These are phyloP conservation scores for Phoeniculus purpureus DNA, from an alignment of 2,797 vertebrate species.

Conservation along the genomic window DNA sequence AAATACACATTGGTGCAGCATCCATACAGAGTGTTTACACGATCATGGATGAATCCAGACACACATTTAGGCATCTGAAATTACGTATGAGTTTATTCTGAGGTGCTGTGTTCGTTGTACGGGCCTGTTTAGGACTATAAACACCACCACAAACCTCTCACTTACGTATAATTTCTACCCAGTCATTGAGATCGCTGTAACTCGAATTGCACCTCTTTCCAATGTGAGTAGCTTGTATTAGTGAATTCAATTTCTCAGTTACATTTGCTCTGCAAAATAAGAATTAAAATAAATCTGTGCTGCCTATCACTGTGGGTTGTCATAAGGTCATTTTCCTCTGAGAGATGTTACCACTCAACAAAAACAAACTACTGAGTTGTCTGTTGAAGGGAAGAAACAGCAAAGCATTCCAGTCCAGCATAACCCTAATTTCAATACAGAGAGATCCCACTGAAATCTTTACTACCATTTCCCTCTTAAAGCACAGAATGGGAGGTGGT, in stretches of 20 bases:
- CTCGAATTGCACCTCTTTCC: conserved; percentile 85
- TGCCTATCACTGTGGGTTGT: neutral
- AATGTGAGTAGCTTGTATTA: conserved; percentile 81
- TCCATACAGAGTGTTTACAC: rapidly evolving
- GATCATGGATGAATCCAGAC: neutral
- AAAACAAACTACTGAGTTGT: neutral
- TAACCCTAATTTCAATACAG: neutral
- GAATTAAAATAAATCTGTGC: neutral
- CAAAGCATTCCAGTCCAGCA: neutral
- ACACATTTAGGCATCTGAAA: neutral
- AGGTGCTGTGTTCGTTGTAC: neutral
- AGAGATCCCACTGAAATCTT: neutral
- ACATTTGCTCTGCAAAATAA: conserved; percentile 80
- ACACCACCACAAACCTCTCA: neutral
- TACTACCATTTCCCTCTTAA: neutral
- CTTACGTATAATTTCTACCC: conserved; percentile 90
- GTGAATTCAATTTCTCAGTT: conserved; percentile 71
- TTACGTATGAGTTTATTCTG: neutral
- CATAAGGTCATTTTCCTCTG: neutral
- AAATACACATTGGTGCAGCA: neutral
- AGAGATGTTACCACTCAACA: neutral
- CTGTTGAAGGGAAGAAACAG: neutral
- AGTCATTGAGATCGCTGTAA: conserved; percentile 75
- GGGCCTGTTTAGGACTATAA: neutral
- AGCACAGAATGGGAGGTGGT: neutral